Evolutionary conservation across 1,140 invertebrate species (phyloP).

Genomic region (Cyclina sinensis): DNA sequence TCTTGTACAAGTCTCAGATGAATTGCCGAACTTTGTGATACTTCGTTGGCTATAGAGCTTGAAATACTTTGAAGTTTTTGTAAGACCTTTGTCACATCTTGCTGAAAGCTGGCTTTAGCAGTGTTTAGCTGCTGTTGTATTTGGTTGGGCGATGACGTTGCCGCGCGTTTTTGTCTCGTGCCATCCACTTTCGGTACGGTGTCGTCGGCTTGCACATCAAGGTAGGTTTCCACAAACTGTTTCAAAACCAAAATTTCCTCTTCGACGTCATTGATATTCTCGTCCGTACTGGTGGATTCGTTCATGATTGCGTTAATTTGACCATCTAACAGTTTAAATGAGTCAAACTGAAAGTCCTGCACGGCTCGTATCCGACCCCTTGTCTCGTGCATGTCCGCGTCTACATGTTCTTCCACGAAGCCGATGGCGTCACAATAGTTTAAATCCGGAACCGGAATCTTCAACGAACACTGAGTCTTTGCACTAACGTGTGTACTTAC

Average conservation of each 20-base stretch:
- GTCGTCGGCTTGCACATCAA: not conserved
- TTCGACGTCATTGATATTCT: slow-evolving; percentile 21
- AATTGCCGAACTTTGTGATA: not conserved
- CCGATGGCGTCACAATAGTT: slow-evolving; percentile 50
- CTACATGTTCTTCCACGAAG: slow-evolving; percentile 37
- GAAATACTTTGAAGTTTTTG: slow-evolving; percentile 14
- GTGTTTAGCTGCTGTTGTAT: slow-evolving; percentile 30
- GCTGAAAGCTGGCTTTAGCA: slow-evolving; percentile 35
- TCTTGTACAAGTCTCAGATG: slow-evolving; percentile 40
- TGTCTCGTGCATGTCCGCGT: slow-evolving; percentile 46
- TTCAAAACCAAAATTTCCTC: slow-evolving; percentile 52
- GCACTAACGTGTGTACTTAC: not conserved
- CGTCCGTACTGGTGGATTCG: not conserved
- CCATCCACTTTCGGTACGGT: not conserved
- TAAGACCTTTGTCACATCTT: not conserved
- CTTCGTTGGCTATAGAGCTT: not conserved
- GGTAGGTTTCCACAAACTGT: not conserved
- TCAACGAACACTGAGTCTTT: slow-evolving; percentile 43
- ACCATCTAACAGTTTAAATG: slow-evolving; percentile 32
- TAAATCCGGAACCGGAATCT: slow-evolving; percentile 44
- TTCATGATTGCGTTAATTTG: slow-evolving; percentile 19
- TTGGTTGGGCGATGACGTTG: not conserved
- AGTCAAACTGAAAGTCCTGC: slow-evolving; percentile 2
- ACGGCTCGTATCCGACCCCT: slow-evolving; percentile 31
- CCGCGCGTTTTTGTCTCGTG: slow-evolving; percentile 3